Base-by-base conservation (phyloP, 2,113 vertebrate species). In the Zingel zingel region DNA sequence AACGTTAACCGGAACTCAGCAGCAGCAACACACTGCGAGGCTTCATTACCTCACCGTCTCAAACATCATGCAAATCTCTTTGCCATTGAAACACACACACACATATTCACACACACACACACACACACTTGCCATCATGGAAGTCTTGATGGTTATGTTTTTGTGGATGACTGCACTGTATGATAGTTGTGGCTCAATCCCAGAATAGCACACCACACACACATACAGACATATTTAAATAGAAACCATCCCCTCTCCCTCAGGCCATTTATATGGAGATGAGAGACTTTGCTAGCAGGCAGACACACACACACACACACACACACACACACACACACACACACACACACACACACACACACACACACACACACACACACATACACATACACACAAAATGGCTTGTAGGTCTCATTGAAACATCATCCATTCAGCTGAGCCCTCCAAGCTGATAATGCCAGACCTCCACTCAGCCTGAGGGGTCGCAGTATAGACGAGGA, bases 191-290 rank as follows among this genome's bases (percentile, higher is more conserved):
- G 54, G 72, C 65, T 74, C 56, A 14, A 50, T 77, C 68, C 59
- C 56, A 72, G n/a, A 85, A 83, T 82, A 83, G 74, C 47, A 64
- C 47, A 67, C 15, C n/a, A 39, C 14, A 48, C 63, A 77, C 89
- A 77, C 54, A 74, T 59, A 86, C 61, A 76, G 56, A 71, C 70
- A 33, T 61, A 66, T 82, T 81, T 72, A 62, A 86, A 84, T 61
- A 80, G 77, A 84, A 76, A 61, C 47, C 23, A 72, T 58, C 74
- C 76, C 43, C 48, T 77, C 50, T 85, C 85, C 86, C 83, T 33
- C n/a, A 39, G 77, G 74, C 81, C 71, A 79, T 89, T 84, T 91
- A 74, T 86, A 88, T 89, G 85, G 77, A 86, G 82, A 88, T 88
- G 83, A 88, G 84, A 82, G 77, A 70, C 69, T 85, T 86, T 79